These are phyloP conservation scores for Hemistola chrysoprasaria DNA, from an alignment of 2,888 invertebrate genomes.

Conservation along the genomic window DNA sequence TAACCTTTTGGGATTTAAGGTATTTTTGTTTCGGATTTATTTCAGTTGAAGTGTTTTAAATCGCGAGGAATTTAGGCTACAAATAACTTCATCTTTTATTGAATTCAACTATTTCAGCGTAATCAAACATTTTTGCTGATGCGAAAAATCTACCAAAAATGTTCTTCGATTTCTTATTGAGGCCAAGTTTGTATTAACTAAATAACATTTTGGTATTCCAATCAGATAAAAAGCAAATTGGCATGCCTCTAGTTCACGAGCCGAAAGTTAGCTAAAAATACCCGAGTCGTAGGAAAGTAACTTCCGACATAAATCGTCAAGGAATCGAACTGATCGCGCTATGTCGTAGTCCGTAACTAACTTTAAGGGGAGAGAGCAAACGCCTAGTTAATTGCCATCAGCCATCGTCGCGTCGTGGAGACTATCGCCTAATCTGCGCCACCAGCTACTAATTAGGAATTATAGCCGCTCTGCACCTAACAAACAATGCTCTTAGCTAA, in stretches of 20 bases:
- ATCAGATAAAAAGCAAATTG: conserved; percentile 31
- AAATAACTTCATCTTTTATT: too few relatives aligned
- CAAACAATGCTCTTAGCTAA: conserved; percentile 58
- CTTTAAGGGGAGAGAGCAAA: conserved; percentile 29
- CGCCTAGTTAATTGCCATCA: conserved; percentile 52
- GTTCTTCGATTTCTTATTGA: background rate
- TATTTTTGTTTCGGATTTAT: background rate
- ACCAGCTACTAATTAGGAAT: conserved; percentile 55
- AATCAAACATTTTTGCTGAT: too few relatives aligned
- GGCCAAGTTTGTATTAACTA: conserved; percentile 16
- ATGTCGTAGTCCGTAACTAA: conserved; percentile 30
- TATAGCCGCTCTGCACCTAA: conserved; percentile 51
- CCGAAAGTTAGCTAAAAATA: conserved; percentile 23
- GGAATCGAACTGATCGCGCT: conserved; percentile 36
- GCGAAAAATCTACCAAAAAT: too few relatives aligned
- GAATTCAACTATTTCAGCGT: background rate
- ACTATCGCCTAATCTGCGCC: conserved; percentile 15
- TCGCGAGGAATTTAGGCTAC: too few relatives aligned
- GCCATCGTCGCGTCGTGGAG: conserved; percentile 12
- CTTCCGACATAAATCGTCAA: conserved; percentile 36
- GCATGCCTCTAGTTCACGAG: conserved; percentile 25
- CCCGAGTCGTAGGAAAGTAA: conserved; percentile 23
- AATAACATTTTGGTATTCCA: conserved; percentile 17
- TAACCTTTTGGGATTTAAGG: conserved; percentile 7
- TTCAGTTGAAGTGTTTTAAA: too few relatives aligned